phyloP scores from a whole-genome alignment of 2,113 vertebrate species.

The Crotalus viridis region DNA sequence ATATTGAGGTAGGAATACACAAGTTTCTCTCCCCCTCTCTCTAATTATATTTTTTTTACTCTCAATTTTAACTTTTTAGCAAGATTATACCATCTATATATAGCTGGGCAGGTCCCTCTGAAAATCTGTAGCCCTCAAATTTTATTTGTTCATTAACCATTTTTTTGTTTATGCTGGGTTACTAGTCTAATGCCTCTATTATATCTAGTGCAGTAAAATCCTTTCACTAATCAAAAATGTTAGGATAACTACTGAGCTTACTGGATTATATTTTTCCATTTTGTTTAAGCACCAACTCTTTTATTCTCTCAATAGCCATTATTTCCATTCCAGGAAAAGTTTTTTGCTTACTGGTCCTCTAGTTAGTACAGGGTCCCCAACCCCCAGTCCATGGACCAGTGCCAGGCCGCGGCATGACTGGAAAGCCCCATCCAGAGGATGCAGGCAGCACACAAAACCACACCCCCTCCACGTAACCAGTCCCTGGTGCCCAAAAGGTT shows the following conservation, averaged over 20 bases:
- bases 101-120: not conserved
- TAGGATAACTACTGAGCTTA: not conserved
- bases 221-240: not conserved
- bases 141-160: not conserved
- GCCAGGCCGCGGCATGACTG: too few species aligned
- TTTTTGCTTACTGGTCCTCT: not conserved
- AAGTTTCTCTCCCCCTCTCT: not conserved
- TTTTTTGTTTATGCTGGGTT: not conserved
- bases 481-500: too few species aligned
- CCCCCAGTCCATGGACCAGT: too few species aligned
- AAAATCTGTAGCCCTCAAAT: not conserved
- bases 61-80: not conserved
- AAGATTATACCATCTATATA: not conserved
- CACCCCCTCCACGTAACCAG: too few species aligned
- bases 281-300: conserved; percentile 14
- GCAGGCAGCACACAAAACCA: too few species aligned
- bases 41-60: not conserved
- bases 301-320: not conserved
- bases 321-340: not conserved
- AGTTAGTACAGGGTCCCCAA: not conserved
- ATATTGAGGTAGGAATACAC: not conserved
- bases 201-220: not conserved
- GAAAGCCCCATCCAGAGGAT: too few species aligned
- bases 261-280: not conserved
- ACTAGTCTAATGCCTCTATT: not conserved